Evolutionary conservation across 2,888 invertebrate species (phyloP), one percentile per base, ranked within the genome.

Genomic region (Elysia crispata): DNA sequence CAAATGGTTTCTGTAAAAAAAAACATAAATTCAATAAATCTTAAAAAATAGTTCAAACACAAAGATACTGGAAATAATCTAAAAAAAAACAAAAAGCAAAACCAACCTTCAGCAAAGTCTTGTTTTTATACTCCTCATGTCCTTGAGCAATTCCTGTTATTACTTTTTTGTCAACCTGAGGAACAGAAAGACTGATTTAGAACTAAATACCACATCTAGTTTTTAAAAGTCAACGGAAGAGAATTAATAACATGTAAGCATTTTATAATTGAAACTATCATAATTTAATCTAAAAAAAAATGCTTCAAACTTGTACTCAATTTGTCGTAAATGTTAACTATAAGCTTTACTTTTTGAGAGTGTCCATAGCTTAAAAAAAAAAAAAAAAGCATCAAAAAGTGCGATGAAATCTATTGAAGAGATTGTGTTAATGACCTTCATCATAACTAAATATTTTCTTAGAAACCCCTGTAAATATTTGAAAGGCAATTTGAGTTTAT

Each of bases 161-260:
- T 13, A 92, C 91, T 50, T 87, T 83, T 81, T 91, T 89, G 86
- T 93, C 92, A 66, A 93, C 83, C 93, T 93, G 85, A 41, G 41
- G 41, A 41, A 41, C 41, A 41, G 11, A 11, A 41, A 41, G 41
- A 41, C 41, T 41, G 41, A 11, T 11, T 41, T 11, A 41, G 41
- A 6, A 41, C 41, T 6, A 41, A 41, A 41, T 41, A 41, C n/a
- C n/a, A n/a, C n/a, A n/a, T n/a, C n/a, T n/a, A n/a, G n/a, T n/a
- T n/a, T n/a, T n/a, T n/a, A n/a, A n/a, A 18, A 18, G 18, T 18
- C 18, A 18, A 18, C 18, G 13, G 54, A 54, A 54, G 54, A 54
- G 54, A 54, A 54, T 15, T 54, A 54, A 54, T 13, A 13, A 54
- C 25, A 25, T 23, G 25, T 15, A 60, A 8, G 3, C 6, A 60